Conservation (phyloP, 2,888 invertebrate genomes). For the Drosophila percnosoma region DNA sequence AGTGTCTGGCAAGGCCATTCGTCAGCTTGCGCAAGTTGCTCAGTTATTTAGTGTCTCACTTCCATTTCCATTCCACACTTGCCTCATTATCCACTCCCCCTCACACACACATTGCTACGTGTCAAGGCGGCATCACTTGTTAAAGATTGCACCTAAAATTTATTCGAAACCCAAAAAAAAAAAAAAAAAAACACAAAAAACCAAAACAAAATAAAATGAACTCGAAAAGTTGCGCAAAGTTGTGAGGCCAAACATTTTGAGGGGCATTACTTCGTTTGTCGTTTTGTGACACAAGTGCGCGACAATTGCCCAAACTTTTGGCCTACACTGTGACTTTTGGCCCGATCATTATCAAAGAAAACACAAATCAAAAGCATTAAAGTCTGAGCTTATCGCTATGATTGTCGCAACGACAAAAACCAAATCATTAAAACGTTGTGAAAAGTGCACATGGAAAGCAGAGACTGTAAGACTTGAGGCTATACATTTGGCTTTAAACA, state of each 20-base stretch:
- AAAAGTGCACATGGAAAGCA: background rate
- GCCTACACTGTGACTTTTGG: slow-evolving; percentile 32
- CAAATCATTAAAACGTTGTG: background rate
- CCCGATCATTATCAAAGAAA: slow-evolving; percentile 36
- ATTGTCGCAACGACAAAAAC: slow-evolving; percentile 18
- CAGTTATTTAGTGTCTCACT: slow-evolving; percentile 40
- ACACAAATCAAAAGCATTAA: slow-evolving; percentile 34
- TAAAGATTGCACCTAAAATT: slow-evolving; percentile 55
- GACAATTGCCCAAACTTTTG: slow-evolving; percentile 41
- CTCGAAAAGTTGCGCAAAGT: slow-evolving; percentile 58
- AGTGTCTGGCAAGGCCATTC: slow-evolving; percentile 41
- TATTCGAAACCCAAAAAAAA: slow-evolving; percentile 16
- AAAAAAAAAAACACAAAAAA: background rate
- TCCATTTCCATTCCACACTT: slow-evolving; percentile 41
- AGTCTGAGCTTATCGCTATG: slow-evolving; percentile 5
- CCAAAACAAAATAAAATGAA: slow-evolving; percentile 3
- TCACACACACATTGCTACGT: slow-evolving; percentile 49
- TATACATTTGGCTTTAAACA: background rate
- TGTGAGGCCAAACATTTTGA: slow-evolving; percentile 48
- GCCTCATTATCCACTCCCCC: slow-evolving; percentile 24
- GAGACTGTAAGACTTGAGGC: background rate
- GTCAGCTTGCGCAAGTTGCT: slow-evolving; percentile 45
- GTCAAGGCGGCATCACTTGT: slow-evolving; percentile 60
- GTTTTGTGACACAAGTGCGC: slow-evolving; percentile 29
- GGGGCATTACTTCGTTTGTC: slow-evolving; percentile 20